phyloP scores from a whole-genome alignment of 2,797 vertebrate genomes.

The Sebastes steindachneri region DNA sequence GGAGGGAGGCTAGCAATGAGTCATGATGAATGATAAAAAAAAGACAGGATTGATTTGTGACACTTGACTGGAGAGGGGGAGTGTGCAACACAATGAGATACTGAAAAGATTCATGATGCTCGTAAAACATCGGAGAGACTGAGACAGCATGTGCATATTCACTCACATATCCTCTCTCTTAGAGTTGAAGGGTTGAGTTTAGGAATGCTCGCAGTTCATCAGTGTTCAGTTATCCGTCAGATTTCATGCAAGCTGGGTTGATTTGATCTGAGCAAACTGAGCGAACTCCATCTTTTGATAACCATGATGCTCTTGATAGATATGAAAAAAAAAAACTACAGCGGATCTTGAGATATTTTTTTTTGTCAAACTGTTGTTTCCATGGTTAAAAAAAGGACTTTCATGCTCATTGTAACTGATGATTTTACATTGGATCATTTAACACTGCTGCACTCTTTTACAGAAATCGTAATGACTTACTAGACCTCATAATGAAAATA shows the following conservation, averaged over 20 bases:
- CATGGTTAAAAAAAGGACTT: neutral
- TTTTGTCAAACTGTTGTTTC: neutral
- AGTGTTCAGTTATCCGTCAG: neutral
- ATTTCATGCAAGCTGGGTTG: too few relatives aligned
- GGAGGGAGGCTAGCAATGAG: neutral
- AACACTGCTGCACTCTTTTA: neutral
- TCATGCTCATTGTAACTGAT: neutral
- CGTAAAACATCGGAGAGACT: conserved; percentile 1
- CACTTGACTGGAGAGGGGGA: conserved; percentile 6
- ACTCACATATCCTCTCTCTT: neutral
- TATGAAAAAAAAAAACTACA: neutral
- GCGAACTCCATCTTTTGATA: neutral
- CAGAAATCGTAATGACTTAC: neutral
- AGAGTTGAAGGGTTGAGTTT: neutral
- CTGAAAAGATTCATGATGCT: conserved; percentile 12
- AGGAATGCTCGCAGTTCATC: neutral
- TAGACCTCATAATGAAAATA: neutral
- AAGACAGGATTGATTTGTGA: conserved; percentile 29
- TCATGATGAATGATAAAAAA: conserved; percentile 2
- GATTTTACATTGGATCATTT: neutral
- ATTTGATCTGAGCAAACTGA: neutral
- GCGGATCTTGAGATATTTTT: neutral
- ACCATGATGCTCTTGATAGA: neutral
- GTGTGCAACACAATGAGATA: conserved; percentile 1
- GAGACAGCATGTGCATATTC: neutral